Evolutionary conservation across 2,888 invertebrate species (phyloP).

Genomic region (Amorpha juglandis): DNA sequence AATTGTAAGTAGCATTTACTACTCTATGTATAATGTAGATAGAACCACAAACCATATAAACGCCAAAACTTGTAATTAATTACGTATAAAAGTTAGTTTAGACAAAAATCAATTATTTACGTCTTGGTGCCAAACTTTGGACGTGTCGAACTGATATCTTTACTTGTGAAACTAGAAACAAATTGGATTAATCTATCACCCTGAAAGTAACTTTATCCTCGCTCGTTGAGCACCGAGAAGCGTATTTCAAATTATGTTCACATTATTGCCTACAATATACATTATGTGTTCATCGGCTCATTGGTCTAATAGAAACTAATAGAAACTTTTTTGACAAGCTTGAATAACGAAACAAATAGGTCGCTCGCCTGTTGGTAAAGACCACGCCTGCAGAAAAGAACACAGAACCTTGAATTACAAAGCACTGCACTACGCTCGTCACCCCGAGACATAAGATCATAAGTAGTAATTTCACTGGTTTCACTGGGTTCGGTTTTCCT

Average conservation of each 20-base stretch:
- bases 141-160: conserved; percentile 19
- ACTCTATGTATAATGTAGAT: no score
- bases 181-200: conserved; percentile 14
- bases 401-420: no score
- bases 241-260: neutral
- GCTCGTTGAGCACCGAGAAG: neutral
- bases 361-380: no score
- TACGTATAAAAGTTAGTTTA: neutral
- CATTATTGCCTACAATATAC: neutral
- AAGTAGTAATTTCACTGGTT: no score
- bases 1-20: no score
- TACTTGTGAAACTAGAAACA: conserved; percentile 8
- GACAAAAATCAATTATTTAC: conserved; percentile 43
- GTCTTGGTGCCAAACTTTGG: conserved; percentile 33
- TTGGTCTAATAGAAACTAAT: no score
- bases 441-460: no score
- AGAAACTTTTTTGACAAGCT: no score
- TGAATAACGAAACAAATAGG: no score
- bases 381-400: no score
- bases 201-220: neutral
- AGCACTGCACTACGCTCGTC: no score
- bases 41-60: neutral
- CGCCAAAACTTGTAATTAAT: neutral
- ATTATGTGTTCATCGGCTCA: neutral
- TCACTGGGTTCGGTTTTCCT: no score